Evolutionary conservation across 2,888 invertebrate genomes (phyloP), one percentile per base, ranked within the genome.

Genomic region (Lasioglossum oenotherae): DNA sequence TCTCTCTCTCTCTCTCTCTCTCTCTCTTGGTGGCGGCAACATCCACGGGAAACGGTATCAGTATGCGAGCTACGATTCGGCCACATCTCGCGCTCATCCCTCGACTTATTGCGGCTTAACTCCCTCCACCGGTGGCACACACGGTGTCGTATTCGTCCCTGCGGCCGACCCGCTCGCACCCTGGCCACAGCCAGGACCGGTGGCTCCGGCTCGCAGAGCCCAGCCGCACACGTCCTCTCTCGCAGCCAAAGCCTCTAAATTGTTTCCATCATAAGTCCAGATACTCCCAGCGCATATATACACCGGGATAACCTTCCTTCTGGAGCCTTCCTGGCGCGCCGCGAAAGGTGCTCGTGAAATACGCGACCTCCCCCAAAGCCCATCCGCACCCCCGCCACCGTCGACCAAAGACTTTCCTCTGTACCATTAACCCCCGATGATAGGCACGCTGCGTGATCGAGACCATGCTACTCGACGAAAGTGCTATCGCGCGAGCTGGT

Each of bases 241-340:
- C 88, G 87, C 88, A 86, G 88, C 92, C 92, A 95, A 95, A 95
- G 94, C 95, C 93, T 92, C 94, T 95, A 95, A 95, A 95, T 95
- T 95, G 95, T 95, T 95, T 95, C 95, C 94, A 92, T 95, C 95
- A 95, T 95, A 95, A 95, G 95, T 95, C 94, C 94, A 94, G 94
- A 95, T 95, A 95, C 94, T 94, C 93, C 91, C 89, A 91, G 90
- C 92, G 92, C 93, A 93, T 94, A 93, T 93, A 94, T 88, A 89
- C 86, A 53, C 78, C 89, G 88, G 94, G 93, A 94, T 94, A 94
- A 94, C 93, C 92, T 90, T 87, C 89, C 87, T 88, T 86, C 74
- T 91, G 90, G 80, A 88, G 85, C 85, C 88, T 79, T 84, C 80
- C 71, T 38, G 81, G 67, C 82, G 82, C 82, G 77, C 76, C 82